phyloP scores from a whole-genome alignment of 2,888 invertebrate genomes.

The Chouioia cunea region DNA sequence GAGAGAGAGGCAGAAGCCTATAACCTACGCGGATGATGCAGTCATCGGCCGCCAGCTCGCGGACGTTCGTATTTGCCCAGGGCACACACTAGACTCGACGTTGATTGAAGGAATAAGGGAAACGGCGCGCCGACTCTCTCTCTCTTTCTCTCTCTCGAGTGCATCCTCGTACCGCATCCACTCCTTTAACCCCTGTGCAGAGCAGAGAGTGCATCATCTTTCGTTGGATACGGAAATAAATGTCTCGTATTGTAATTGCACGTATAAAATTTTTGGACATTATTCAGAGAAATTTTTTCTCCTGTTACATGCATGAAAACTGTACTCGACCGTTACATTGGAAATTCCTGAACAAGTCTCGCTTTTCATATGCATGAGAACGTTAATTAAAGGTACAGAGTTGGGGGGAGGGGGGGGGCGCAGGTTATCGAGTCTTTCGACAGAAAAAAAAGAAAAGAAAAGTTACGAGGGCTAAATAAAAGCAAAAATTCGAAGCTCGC shows the following conservation, averaged over 20 bases:
- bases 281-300: neutral
- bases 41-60: slow-evolving; percentile 65
- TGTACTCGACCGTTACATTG: slow-evolving; percentile 34
- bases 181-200: slow-evolving; percentile 29
- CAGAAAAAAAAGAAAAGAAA: neutral
- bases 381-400: slow-evolving; percentile 42
- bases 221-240: slow-evolving; percentile 3
- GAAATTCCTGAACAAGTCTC: slow-evolving; percentile 35
- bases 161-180: slow-evolving; percentile 49
- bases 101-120: slow-evolving; percentile 69
- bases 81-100: slow-evolving; percentile 68
- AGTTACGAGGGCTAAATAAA: slow-evolving; percentile 6
- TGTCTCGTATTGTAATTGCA: neutral
- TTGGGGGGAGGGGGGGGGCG: neutral
- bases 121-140: slow-evolving; percentile 55
- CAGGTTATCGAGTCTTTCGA: slow-evolving; percentile 7
- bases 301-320: neutral
- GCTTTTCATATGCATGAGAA: slow-evolving; percentile 21
- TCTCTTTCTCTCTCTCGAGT: slow-evolving; percentile 55
- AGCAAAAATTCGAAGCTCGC: slow-evolving; percentile 18
- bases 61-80: slow-evolving; percentile 65
- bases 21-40: slow-evolving; percentile 63
- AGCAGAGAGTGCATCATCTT: slow-evolving; percentile 26
- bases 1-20: slow-evolving; percentile 48
- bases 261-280: too few relatives aligned